A percentile compares a stretch with the other conserved stretches of the same genome.
These are phyloP conservation scores for Palaemon carinicauda DNA, from an alignment of 1,140 invertebrate species.

Conservation along the genomic window DNA sequence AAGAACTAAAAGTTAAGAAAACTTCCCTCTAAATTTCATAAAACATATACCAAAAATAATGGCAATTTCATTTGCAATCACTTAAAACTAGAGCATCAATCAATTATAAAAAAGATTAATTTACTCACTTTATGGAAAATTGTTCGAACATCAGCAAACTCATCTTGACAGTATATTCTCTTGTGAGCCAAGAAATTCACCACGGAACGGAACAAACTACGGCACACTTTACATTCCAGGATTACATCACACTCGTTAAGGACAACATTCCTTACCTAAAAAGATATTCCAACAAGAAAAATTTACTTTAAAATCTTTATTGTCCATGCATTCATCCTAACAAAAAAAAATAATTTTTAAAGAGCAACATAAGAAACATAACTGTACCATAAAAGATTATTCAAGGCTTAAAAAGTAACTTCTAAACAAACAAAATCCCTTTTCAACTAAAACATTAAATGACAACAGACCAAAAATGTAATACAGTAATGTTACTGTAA, in stretches of 20 bases:
- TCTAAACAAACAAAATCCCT: no score
- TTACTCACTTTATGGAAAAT: conserved; percentile 44
- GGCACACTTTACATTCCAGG: conserved; percentile 84
- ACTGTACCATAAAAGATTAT: no score
- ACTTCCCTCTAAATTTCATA: not conserved
- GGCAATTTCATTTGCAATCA: no score
- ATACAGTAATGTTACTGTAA: no score
- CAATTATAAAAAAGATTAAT: not conserved
- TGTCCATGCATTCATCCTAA: no score
- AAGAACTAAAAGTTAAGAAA: not conserved
- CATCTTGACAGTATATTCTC: conserved; percentile 75
- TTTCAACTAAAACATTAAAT: no score
- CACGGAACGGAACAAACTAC: conserved; percentile 83
- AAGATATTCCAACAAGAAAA: conserved; percentile 41
- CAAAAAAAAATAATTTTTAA: no score
- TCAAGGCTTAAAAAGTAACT: no score
- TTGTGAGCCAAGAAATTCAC: conserved; percentile 87
- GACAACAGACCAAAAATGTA: no score
- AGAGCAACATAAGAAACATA: no score
- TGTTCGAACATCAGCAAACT: conserved; percentile 63
- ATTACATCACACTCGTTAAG: conserved; percentile 82
- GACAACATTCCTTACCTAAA: conserved; percentile 76
- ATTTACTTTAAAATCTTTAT: not conserved
- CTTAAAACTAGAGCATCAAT: not conserved
- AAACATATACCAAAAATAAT: not conserved